Evolutionary conservation across 2,797 vertebrate genomes (phyloP).

Genomic region (Enteromius paludinosus): DNA sequence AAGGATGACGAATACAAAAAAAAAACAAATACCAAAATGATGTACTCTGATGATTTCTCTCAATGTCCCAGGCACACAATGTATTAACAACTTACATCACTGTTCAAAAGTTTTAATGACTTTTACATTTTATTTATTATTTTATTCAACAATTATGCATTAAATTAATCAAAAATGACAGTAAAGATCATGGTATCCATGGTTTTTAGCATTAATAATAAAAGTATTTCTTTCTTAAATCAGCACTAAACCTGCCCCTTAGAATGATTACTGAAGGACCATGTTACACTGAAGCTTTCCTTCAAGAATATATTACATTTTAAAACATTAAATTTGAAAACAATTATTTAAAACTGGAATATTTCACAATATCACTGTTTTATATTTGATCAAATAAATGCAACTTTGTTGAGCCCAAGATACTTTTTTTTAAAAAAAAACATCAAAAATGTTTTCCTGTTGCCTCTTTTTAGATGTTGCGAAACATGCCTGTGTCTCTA

Average conservation of each 20-base stretch:
- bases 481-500: background rate
- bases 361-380: background rate
- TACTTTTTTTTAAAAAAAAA: background rate
- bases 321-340: background rate
- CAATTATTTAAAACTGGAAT: background rate
- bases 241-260: background rate
- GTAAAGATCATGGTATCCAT: background rate
- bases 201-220: background rate
- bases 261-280: background rate
- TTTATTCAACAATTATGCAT: background rate
- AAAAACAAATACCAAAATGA: too few relatives aligned
- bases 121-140: background rate
- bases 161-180: background rate
- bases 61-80: too few relatives aligned
- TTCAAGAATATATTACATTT: background rate
- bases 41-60: too few relatives aligned
- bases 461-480: too few relatives aligned
- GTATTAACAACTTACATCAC: too few relatives aligned
- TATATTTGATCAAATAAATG: background rate
- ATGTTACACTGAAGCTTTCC: background rate
- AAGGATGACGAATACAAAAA: too few relatives aligned
- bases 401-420: background rate
- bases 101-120: too few relatives aligned
- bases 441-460: too few relatives aligned
- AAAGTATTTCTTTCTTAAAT: background rate